phyloP scores from a whole-genome alignment of 2,888 invertebrate genomes.

The Pollenia angustigena region DNA sequence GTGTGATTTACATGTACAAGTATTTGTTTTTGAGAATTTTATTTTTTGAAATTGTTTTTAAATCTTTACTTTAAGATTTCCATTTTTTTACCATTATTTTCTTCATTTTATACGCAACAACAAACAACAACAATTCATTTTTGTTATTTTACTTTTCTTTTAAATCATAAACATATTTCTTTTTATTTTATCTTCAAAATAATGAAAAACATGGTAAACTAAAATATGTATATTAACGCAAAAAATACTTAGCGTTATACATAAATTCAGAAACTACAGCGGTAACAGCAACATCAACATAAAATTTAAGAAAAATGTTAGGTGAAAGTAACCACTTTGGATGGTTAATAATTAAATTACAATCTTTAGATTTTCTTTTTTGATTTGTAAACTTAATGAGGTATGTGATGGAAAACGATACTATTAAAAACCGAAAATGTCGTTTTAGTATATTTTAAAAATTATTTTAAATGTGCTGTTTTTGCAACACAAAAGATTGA shows the following conservation, averaged over 20 bases:
- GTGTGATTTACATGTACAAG: constrained; percentile 11
- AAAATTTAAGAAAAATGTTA: constrained; percentile 68
- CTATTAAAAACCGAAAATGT: no score
- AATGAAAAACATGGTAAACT: neutral
- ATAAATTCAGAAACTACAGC: constrained; percentile 19
- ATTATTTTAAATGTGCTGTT: no score
- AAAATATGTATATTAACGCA: neutral
- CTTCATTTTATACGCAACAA: constrained; percentile 48
- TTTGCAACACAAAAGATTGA: no score
- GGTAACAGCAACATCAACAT: constrained; percentile 29
- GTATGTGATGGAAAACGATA: no score
- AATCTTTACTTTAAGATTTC: constrained; percentile 13
- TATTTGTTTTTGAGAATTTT: constrained; percentile 33
- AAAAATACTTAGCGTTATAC: constrained; percentile 30
- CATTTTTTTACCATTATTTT: constrained; percentile 26
- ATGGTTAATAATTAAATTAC: constrained; percentile 74
- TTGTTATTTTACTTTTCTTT: constrained; percentile 1
- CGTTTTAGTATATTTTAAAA: no score
- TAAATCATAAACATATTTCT: constrained; percentile 36
- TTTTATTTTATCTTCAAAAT: constrained; percentile 6
- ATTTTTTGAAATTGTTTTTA: constrained; percentile 31
- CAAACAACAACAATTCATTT: constrained; percentile 60
- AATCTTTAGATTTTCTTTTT: constrained; percentile 38
- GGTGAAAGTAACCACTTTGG: constrained; percentile 82
- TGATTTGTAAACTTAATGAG: neutral